These are phyloP conservation scores for Craseonycteris thonglongyai DNA, from an alignment of 2,113 vertebrate species.

Conservation along the genomic window DNA sequence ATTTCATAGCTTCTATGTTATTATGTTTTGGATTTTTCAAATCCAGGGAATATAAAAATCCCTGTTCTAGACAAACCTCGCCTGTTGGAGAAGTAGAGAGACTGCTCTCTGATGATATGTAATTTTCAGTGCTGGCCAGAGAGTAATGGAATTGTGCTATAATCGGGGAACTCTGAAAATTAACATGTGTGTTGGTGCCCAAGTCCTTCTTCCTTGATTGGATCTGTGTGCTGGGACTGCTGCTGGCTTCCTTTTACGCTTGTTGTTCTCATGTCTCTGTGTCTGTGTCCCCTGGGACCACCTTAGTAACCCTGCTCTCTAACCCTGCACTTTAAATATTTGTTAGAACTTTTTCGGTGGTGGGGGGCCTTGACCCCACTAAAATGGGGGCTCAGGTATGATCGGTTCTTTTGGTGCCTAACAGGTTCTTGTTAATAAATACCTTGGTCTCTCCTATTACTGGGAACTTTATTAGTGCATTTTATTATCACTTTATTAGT, in stretches of 20 bases:
- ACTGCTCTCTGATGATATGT: background rate
- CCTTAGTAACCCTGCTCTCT: background rate
- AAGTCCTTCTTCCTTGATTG: background rate
- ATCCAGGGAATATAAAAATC: background rate
- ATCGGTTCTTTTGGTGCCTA: background rate
- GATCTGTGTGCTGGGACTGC: background rate
- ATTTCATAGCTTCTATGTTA: background rate
- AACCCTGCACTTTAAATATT: background rate
- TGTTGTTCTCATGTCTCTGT: background rate
- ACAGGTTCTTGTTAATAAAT: background rate
- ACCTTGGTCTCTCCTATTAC: background rate
- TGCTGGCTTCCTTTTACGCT: background rate
- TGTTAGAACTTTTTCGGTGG: background rate
- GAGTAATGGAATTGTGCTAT: background rate
- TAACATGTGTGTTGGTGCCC: background rate
- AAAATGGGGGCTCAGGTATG: background rate
- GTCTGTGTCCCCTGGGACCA: background rate
- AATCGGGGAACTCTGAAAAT: background rate
- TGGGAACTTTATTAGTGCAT: background rate
- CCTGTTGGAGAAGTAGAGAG: background rate
- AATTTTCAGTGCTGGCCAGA: background rate
- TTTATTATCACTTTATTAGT: no score
- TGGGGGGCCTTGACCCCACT: background rate
- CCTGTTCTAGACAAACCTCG: background rate
- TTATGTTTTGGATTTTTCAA: background rate